Conservation (phyloP, 1,140 invertebrate species). For the Achroia grisella region DNA sequence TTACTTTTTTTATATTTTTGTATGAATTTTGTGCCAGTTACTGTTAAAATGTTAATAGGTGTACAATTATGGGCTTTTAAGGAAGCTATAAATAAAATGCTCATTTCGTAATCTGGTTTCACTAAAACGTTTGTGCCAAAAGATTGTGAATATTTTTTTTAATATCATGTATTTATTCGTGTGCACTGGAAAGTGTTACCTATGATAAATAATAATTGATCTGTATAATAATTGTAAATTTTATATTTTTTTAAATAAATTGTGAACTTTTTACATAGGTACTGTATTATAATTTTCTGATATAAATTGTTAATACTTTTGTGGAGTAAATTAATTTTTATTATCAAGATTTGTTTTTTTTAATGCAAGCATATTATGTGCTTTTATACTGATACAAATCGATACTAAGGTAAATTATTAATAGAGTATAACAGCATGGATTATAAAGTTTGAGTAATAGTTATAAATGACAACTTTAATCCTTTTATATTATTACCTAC, state of each 20-base stretch:
- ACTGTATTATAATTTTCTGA: slow-evolving; percentile 38
- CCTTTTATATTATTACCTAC: too few relatives aligned
- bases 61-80: slow-evolving; percentile 19
- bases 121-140: slow-evolving; percentile 47
- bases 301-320: slow-evolving; percentile 52
- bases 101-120: slow-evolving; percentile 25
- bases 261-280: slow-evolving; percentile 22
- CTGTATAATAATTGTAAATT: slow-evolving; percentile 39
- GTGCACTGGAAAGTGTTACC: slow-evolving; percentile 35
- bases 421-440: too few relatives aligned
- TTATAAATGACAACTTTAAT: too few relatives aligned
- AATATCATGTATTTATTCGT: slow-evolving; percentile 25
- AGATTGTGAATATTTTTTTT: slow-evolving; percentile 17
- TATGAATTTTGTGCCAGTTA: slow-evolving; percentile 66
- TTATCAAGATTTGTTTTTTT: slow-evolving; percentile 19
- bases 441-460: too few relatives aligned
- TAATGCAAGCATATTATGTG: too few relatives aligned
- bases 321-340: slow-evolving; percentile 59
- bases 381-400: too few relatives aligned
- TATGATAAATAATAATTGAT: slow-evolving; percentile 26
- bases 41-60: slow-evolving; percentile 31
- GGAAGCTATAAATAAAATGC: slow-evolving; percentile 37
- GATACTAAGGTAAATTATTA: too few relatives aligned
- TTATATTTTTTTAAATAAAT: slow-evolving; percentile 31
- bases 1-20: slow-evolving; percentile 15